Base-by-base conservation (phyloP, 2,888 invertebrate species). In the Patella pellucida region DNA sequence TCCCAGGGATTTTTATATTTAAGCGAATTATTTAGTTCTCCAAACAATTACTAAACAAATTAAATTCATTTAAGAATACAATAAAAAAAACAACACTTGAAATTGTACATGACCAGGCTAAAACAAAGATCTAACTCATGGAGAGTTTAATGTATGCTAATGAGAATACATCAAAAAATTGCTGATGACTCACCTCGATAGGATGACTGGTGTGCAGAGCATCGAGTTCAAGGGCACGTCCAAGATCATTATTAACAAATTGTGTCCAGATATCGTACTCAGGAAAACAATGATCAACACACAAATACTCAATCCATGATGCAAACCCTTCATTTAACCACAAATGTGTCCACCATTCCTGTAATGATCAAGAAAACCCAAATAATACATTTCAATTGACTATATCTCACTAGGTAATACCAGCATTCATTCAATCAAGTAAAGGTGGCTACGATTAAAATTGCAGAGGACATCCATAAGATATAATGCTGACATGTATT, bases 241-340 rank as follows among this genome's bases (percentile, higher is more conserved):
- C 95, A 85, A 96, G 95, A 82, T 95, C 96, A 87, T 96, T 95
- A 23, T 96, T 95, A 0, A 97, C 96, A 92, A 98, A 99, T 91
- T 97, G 97, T 3, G 96, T 96, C 97, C 98, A 98, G 88, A 98
- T 97, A 89, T 98, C 96, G 92, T 96, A 98, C 88, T 98, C 96
- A 0, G 98, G 98, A 90, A 97, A 98, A 74, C 97, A 92, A 90
- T 95, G 94, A 88, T 96, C 95, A 1, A 97, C 96, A 92, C 98
- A 97, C 7, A 98, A 93, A 88, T 96, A 98, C 91, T 98, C 97
- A 69, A 97, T 96, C 93, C 98, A 99, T 0, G 96, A 95, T 0
- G 98, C 98, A 91, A 97, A 97, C 3, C 97, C 98, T 91, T 98
- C 98, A 91, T 98, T 98, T 54, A 98, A 92, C 98, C 98, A 98